Base-by-base conservation (phyloP, 2,888 invertebrate genomes). In the Torymus tubicola region DNA sequence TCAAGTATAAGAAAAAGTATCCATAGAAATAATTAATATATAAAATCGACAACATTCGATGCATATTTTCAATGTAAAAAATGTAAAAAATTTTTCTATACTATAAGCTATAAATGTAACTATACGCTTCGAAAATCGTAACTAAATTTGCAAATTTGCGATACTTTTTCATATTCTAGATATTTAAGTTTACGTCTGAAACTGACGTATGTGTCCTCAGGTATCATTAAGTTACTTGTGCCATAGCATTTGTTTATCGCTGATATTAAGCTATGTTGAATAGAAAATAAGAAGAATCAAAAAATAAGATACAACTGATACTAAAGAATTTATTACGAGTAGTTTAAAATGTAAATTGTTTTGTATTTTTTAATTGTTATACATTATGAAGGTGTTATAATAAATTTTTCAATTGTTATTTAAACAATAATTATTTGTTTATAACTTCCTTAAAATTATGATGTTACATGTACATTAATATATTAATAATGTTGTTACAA, bases 191-290 rank as follows among this genome's bases (percentile, higher is more conserved):
- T 8, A 58, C 52, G 31, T 71, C 63, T 60, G 4, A 53, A 77
- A 18, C 69, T 73, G 58, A 60, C 52, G 67, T 68, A 53, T 4
- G 64, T 60, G 13, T 75, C 72, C 79, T 79, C 76, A 79, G 76
- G 64, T 82, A 73, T 65, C 16, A 75, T 78, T 76, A 79, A 82
- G 60, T 31, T 69, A 31, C n/a, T 58, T 14, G 81, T 79, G 81
- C 81, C 81, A 82, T 82, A 81, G 71, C 64, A 60, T 60, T 77
- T 79, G 58, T 71, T 79, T 69, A 64, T 63, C 60, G 18, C n/a
- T 71, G 0, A 69, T 60, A 69, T 60, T 52, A 67, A 53, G 18
- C 67, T 55, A 42, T 2, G 14, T 52, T 61, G 12, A 13, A 2
- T 61, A 65, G 65, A 10, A 69, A 70, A 71, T 81, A 65, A 76